phyloP scores from a whole-genome alignment of 1,140 invertebrate species.

The Macrostomum lignano region DNA sequence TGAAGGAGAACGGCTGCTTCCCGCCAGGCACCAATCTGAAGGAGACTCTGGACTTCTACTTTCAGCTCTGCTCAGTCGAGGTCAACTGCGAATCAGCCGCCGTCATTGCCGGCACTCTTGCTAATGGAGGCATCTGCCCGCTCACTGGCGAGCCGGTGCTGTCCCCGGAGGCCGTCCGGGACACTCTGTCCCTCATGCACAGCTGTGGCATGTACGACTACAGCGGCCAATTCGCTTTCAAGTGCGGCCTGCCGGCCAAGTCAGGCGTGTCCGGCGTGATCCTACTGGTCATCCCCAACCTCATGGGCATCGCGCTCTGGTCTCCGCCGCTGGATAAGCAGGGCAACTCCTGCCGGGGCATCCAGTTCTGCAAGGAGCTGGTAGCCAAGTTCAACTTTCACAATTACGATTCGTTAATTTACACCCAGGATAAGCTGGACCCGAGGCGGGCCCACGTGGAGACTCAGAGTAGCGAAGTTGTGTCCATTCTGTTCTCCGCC shows the following conservation, averaged over 20 bases:
- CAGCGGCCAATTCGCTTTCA: constrained; percentile 88
- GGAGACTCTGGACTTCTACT: constrained; percentile 86
- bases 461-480: too few species aligned
- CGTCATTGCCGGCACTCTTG: constrained; percentile 71
- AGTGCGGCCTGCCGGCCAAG: constrained; percentile 78
- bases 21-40: constrained; percentile 21
- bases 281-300: constrained; percentile 75
- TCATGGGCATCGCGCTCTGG: constrained; percentile 47
- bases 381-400: constrained; percentile 5
- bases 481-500: too few species aligned
- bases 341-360: constrained; percentile 60
- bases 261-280: constrained; percentile 75
- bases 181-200: constrained; percentile 50
- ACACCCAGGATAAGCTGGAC: constrained; percentile 2
- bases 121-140: constrained; percentile 90
- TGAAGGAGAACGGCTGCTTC: constrained; percentile 56
- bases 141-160: constrained; percentile 70
- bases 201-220: constrained; percentile 90
- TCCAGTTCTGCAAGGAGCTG: constrained; percentile 46
- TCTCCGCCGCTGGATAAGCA: constrained; percentile 60
- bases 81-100: constrained; percentile 63
- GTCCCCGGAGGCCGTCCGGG: constrained; percentile 33
- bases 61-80: constrained; percentile 82
- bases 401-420: constrained; percentile 1
- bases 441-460: too few species aligned